phyloP scores from a whole-genome alignment of 2,113 vertebrate genomes.

The Albula goreensis region DNA sequence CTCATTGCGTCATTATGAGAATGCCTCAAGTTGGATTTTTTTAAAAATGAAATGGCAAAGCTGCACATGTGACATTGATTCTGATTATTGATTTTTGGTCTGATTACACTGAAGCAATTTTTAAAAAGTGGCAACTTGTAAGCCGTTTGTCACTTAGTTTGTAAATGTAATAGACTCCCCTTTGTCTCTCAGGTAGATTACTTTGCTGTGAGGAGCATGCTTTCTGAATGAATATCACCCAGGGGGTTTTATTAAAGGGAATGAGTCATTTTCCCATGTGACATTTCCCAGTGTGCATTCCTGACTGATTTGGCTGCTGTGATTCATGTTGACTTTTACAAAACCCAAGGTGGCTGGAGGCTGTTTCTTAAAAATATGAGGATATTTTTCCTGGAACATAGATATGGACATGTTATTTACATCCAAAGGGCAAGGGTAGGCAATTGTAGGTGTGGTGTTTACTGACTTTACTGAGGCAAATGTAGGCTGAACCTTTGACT shows the following conservation, averaged over 20 bases:
- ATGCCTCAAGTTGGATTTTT: constrained; percentile 4
- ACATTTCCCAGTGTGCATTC: neutral
- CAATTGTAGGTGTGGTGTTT: constrained; percentile 34
- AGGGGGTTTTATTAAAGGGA: neutral
- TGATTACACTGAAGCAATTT: neutral
- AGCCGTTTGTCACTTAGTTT: too few species aligned
- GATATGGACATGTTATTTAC: constrained; percentile 39
- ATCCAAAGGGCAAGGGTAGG: constrained; percentile 26
- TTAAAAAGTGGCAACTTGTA: neutral
- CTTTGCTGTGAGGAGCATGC: neutral
- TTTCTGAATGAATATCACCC: neutral
- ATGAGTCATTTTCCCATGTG: neutral
- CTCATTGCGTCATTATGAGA: constrained; percentile 22
- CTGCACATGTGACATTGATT: neutral
- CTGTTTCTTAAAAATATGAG: neutral
- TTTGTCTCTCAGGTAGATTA: neutral
- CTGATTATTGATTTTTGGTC: neutral
- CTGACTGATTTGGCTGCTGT: neutral
- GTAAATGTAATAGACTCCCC: neutral
- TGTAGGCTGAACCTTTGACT: neutral
- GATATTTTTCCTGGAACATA: neutral
- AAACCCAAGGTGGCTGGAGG: neutral
- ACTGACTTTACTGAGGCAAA: neutral
- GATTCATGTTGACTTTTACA: constrained; percentile 4
- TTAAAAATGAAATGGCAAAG: neutral